Evolutionary conservation across 1,140 invertebrate genomes (phyloP), one percentile per base, ranked within the genome.

Genomic region (Nasonia vitripennis): DNA sequence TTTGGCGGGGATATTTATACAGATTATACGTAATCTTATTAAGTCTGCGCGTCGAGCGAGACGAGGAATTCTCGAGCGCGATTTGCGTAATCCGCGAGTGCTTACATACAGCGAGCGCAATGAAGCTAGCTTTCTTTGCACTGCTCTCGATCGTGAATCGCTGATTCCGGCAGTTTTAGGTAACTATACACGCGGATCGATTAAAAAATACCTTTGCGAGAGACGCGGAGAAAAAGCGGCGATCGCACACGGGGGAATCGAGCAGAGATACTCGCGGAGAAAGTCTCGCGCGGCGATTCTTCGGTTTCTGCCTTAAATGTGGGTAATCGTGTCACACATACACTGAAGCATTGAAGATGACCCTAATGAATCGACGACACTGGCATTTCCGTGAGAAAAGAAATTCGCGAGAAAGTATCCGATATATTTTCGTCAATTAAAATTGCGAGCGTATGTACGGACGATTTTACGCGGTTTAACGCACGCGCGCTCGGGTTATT

Each of bases 301-400:
- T 67, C 20, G 73, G 23, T 31, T 78, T 41, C 45, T 41, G 3
- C 4, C 27, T 51, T 74, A 67, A 85, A 86, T 86, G 73, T 86
- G 68, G 85, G 85, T 86, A 86, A 86, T 83, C 70, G 85, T 86
- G 85, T 80, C 85, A 81, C 37, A n/a, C 2, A 2, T 17, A 23
- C 7, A n/a, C 55, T 23, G 41, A 4, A 5, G 55, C 11, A 85
- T 80, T 31, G 83, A 81, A 81, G 84, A 85, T 81, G 84, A 85
- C 78, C 78, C 73, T 70, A 75, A 81, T 82, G 48, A 78, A 79
- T 78, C 23, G 45, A 17, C 73, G 68, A 9, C 48, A 17, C 48
- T 17, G 48, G 73, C 51, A 27, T 80, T 81, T 85, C 73, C 79
- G 78, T 78, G 79, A 82, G 84, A 86, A 86, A 78, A 70, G 34